A percentile compares a stretch with the other conserved stretches of the same genome.
Conservation (phyloP, 1,140 invertebrate genomes). For the Drosophila lini region DNA sequence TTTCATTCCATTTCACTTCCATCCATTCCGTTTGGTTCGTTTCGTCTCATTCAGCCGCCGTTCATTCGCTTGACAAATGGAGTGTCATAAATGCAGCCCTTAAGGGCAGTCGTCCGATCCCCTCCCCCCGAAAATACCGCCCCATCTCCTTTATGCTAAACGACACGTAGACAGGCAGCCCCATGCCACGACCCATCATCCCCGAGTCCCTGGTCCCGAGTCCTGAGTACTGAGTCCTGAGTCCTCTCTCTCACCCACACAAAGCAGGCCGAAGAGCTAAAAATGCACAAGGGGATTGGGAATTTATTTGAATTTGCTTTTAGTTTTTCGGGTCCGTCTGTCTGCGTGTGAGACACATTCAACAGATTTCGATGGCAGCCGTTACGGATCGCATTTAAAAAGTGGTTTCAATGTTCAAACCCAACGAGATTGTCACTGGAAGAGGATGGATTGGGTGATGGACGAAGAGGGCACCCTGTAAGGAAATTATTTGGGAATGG, state of each 20-base stretch:
- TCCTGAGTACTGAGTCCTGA: slow-evolving; percentile 1
- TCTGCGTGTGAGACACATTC: slow-evolving; percentile 61
- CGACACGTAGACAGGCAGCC: slow-evolving; percentile 65
- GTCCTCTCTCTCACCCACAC: slow-evolving; percentile 18
- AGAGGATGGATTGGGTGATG: slow-evolving; percentile 1
- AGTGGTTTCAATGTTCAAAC: slow-evolving; percentile 72
- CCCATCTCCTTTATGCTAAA: slow-evolving; percentile 70
- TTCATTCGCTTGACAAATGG: slow-evolving; percentile 81
- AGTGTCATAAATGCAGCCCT: slow-evolving; percentile 83
- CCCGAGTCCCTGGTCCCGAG: neutral
- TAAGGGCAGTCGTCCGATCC: slow-evolving; percentile 57
- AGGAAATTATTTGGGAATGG: neutral
- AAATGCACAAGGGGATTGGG: slow-evolving; percentile 82
- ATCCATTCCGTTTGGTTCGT: slow-evolving; percentile 34
- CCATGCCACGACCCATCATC: slow-evolving; percentile 19
- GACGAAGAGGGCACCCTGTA: slow-evolving; percentile 7
- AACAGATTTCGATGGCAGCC: slow-evolving; percentile 81
- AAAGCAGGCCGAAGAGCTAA: slow-evolving; percentile 63
- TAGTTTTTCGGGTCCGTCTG: slow-evolving; percentile 63
- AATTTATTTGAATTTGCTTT: slow-evolving; percentile 84
- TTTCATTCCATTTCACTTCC: slow-evolving; percentile 57
- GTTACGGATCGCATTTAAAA: slow-evolving; percentile 80
- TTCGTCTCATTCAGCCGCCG: slow-evolving; percentile 61
- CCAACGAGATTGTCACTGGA: neutral
- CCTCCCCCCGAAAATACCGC: slow-evolving; percentile 6